A percentile compares a stretch with the other conserved stretches of the same genome.
phyloP scores from a whole-genome alignment of 2,797 vertebrate species.

The Psittacula derbiana region DNA sequence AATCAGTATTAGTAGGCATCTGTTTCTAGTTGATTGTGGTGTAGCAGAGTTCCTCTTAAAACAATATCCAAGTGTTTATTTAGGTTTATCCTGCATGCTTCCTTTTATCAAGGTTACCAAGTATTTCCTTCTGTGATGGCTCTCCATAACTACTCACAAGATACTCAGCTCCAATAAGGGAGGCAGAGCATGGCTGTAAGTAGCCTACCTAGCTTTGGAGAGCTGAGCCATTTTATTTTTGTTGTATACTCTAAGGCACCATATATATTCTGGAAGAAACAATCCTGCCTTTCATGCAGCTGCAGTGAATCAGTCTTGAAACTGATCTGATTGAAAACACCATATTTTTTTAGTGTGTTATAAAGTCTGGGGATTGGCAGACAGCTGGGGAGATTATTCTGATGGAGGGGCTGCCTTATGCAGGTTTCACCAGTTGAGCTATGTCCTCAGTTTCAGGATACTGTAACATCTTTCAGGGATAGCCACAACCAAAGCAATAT shows the following conservation, averaged over 20 bases:
- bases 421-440: neutral
- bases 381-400: neutral
- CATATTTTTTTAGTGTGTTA: neutral
- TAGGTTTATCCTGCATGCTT: neutral
- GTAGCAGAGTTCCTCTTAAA: neutral
- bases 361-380: neutral
- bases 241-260: neutral
- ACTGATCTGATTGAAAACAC: neutral
- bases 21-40: neutral
- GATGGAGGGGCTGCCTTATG: neutral
- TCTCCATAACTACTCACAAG: neutral
- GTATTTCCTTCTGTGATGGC: neutral
- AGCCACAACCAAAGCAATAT: neutral
- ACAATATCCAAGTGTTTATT: neutral
- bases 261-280: neutral
- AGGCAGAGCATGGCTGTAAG: neutral
- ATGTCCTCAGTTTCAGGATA: neutral
- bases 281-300: neutral
- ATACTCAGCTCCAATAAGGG: neutral
- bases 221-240: neutral
- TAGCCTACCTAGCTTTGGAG: neutral
- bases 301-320: neutral
- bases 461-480: neutral
- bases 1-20: neutral
- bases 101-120: neutral